phyloP scores from a whole-genome alignment of 2,113 vertebrate genomes.

The Indri indri region DNA sequence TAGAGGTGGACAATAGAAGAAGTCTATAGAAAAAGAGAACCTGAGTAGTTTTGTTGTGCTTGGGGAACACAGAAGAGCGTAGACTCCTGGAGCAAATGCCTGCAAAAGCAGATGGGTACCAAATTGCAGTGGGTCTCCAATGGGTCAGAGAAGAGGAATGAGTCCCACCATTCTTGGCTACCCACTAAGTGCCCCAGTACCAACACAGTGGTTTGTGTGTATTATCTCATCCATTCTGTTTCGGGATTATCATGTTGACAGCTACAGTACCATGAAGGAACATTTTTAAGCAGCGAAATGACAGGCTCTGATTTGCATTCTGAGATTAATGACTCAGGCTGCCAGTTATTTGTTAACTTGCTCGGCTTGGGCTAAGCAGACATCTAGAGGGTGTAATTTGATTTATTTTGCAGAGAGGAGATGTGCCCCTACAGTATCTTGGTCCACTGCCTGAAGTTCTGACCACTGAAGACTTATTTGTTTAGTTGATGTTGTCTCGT shows the following conservation, averaged over 20 bases:
- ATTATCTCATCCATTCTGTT: not conserved
- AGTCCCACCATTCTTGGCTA: fast-evolving
- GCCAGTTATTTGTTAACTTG: not conserved
- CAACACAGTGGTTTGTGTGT: fast-evolving
- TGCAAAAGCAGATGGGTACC: not conserved
- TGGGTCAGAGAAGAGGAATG: fast-evolving
- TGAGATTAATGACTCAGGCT: not conserved
- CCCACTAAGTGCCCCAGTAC: fast-evolving
- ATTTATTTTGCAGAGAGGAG: not conserved
- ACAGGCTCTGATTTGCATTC: not conserved
- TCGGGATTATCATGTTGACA: not conserved
- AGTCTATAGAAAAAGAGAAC: not conserved
- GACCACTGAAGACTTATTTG: not conserved
- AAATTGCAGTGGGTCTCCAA: fast-evolving
- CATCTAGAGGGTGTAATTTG: not conserved
- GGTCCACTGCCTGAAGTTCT: not conserved
- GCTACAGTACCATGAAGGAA: not conserved
- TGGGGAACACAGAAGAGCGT: fast-evolving
- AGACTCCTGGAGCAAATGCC: fast-evolving
- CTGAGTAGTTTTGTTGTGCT: not conserved
- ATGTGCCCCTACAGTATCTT: not conserved
- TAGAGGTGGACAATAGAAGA: not conserved
- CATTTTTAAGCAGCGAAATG: not conserved
- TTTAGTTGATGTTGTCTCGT: not conserved
- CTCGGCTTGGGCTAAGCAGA: not conserved